Base-by-base conservation (phyloP, 92 coral and sea anemone species). In the Isaurus tuberculatus region DNA sequence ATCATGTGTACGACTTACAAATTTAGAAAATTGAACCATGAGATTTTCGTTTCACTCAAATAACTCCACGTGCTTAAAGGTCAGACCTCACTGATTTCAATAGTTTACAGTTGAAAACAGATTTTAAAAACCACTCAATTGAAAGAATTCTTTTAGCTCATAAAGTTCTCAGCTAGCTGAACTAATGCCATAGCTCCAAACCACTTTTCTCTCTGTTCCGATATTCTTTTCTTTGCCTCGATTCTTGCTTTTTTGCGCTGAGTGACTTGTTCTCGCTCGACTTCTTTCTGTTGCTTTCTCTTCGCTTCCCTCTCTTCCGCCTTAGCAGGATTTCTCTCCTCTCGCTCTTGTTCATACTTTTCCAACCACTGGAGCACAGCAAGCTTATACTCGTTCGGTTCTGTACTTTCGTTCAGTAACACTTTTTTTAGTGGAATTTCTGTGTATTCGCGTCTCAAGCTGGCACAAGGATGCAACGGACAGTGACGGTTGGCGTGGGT, bases 401-500 rank as follows among this genome's bases (percentile, higher is more conserved):
- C 98, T 55, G 97, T 91, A 84, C 94, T 96, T 65, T 96, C 99
- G 88, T 94, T 94, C 29, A 88, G 87, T 29, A 96, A 81, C 58
- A 94, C 89, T 87, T 92, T 91, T 80, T 94, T 96, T 48, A 96
- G 88, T 0, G 99, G 99, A 29, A 96, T 91, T 1, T 96, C 99
- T 9, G 94, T 88, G 70, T 67, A 86, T 58, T 91, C 86, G 25
- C 99, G 84, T 69, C 83, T 92, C 65, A 96, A 85, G 75, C 98
- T 86, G 42, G 98, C 99, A 53, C 88, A 90, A 7, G 99, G 99
- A 72, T 96, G 99, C 30, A 91, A 51, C 14, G 97, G 94, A 79
- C 99, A 96, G 83, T 96, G 99, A 83, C 99, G 95, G 89, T 96
- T 96, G 33, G 99, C 99, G 86, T 96, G 99, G 1, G 99, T 96